phyloP scores from a whole-genome alignment of 2,888 invertebrate species.

The Eristalis tenax region DNA sequence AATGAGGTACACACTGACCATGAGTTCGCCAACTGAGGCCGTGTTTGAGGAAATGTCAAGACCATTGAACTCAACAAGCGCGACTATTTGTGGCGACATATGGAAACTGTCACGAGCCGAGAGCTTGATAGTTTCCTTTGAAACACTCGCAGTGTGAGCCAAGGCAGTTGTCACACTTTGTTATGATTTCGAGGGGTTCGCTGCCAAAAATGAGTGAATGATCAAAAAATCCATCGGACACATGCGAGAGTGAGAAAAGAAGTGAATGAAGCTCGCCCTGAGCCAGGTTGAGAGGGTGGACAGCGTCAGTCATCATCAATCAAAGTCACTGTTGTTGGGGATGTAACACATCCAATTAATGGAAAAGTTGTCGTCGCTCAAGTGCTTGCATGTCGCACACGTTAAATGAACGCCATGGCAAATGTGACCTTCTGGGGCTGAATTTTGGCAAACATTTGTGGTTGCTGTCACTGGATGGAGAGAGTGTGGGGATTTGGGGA shows the following conservation, averaged over 20 bases:
- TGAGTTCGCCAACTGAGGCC: constrained; percentile 17
- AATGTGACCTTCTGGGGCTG: neutral
- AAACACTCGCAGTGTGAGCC: neutral
- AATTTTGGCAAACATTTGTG: neutral
- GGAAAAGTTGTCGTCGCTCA: constrained; percentile 10
- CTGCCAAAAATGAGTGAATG: neutral
- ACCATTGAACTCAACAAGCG: constrained; percentile 39
- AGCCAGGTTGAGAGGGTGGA: constrained; percentile 1
- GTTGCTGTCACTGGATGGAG: neutral
- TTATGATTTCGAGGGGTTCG: neutral
- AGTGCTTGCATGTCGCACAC: constrained; percentile 12
- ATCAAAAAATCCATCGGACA: neutral
- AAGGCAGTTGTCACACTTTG: neutral
- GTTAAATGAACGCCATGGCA: neutral
- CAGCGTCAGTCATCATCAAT: constrained; percentile 27
- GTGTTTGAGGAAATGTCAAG: constrained; percentile 56
- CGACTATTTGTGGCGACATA: neutral
- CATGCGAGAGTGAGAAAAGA: neutral
- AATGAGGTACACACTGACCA: neutral
- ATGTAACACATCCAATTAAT: constrained; percentile 15
- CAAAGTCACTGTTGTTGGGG: constrained; percentile 17
- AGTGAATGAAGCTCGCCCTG: neutral
- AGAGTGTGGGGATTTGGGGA: neutral
- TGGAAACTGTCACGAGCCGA: neutral
- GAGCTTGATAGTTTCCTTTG: neutral